phyloP scores from a whole-genome alignment of 2,113 vertebrate species.

The Silurus asotus region DNA sequence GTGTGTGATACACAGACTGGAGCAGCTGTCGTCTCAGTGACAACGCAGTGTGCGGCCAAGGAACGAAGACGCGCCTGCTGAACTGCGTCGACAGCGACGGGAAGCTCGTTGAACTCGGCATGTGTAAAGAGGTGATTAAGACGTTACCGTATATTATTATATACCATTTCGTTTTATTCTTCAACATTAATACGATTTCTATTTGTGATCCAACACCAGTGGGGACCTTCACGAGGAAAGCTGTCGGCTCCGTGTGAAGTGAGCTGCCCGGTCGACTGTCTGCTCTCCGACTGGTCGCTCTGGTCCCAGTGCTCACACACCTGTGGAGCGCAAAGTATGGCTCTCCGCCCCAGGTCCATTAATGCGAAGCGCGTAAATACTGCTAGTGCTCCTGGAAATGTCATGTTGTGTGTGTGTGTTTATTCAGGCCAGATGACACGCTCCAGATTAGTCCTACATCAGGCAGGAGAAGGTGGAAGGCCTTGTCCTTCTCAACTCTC shows the following conservation, averaged over 20 bases:
- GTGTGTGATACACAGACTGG: conserved; percentile 79
- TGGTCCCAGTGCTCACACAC: conserved; percentile 90
- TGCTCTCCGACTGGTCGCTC: conserved; percentile 85
- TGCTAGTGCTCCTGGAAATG: background rate
- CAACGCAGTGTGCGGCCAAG: conserved; percentile 84
- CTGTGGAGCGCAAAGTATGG: conserved; percentile 84
- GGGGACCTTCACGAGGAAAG: conserved; percentile 72
- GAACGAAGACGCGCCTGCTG: conserved; percentile 78
- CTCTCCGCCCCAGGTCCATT: conserved; percentile 33
- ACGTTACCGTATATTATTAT: background rate
- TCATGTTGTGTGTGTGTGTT: conserved; percentile 10
- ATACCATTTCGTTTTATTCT: background rate
- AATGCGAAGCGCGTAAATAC: conserved; percentile 21
- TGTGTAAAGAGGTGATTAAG: conserved; percentile 79
- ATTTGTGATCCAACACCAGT: conserved; percentile 64
- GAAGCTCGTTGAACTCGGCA: conserved; percentile 69
- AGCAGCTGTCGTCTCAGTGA: conserved; percentile 88
- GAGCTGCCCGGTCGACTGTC: conserved; percentile 86
- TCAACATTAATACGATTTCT: background rate
- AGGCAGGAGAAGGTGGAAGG: conserved; percentile 82
- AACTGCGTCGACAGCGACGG: conserved; percentile 87
- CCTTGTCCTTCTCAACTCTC: conserved; percentile 83
- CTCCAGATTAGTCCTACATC: conserved; percentile 79
- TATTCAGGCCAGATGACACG: conserved; percentile 81
- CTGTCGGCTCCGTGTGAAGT: conserved; percentile 78